These are phyloP conservation scores for Gastrophryne carolinensis DNA, from an alignment of 2,797 vertebrate species.

Conservation along the genomic window DNA sequence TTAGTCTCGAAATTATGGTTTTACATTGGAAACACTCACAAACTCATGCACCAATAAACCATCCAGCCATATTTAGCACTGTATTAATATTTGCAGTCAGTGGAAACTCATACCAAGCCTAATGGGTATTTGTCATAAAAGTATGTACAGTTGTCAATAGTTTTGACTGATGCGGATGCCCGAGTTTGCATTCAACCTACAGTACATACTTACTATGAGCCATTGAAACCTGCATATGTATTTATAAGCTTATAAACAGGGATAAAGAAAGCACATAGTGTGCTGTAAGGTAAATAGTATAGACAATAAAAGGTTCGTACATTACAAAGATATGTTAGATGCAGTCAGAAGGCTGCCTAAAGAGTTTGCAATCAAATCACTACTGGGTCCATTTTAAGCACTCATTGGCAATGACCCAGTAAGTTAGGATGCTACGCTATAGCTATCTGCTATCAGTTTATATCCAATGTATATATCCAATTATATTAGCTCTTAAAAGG, in stretches of 20 bases:
- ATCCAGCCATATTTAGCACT: not conserved
- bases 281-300: not conserved
- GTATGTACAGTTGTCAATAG: too few species aligned
- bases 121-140: not conserved
- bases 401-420: not conserved
- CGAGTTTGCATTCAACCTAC: too few species aligned
- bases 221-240: not conserved
- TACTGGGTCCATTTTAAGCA: not conserved
- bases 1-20: not conserved
- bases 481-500: not conserved
- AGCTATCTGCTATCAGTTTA: not conserved
- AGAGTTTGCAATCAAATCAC: not conserved
- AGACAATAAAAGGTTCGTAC: not conserved
- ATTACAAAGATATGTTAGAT: not conserved
- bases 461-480: not conserved
- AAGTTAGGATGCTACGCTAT: too few species aligned
- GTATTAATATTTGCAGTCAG: not conserved
- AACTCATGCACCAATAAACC: not conserved
- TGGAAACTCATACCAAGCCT: too few species aligned
- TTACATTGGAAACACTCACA: not conserved
- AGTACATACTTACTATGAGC: not conserved
- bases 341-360: not conserved
- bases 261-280: not conserved
- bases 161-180: too few species aligned
- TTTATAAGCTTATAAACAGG: not conserved